Evolutionary conservation across 1,140 invertebrate genomes (phyloP), one percentile per base, ranked within the genome.

Genomic region (Caenorhabditis brenneri): DNA sequence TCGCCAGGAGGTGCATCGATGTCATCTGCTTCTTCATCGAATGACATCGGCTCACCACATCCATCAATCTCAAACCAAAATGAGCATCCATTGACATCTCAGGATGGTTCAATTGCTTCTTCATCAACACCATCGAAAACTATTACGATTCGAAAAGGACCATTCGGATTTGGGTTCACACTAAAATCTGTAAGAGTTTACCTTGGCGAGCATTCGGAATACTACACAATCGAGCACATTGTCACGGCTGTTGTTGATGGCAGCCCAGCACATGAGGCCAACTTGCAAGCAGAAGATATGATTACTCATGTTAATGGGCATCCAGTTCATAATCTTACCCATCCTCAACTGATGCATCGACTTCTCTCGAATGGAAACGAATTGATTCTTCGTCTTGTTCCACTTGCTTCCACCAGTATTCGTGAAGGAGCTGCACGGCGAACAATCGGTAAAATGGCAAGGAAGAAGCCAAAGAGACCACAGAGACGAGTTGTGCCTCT

Each of bases 141-240:
- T n/a, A 69, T 84, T 15, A 84, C 42, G 6, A 65, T 82, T 53
- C 84, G 86, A 31, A 89, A 90, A 80, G 90, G 90, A 7, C 51
- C 86, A 19, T 80, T 84, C 80, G 90, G 89, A 33, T 90, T 86
- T 80, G 90, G 89, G 22, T 90, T 90, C 74, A 90, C 89, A 12
- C 83, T 90, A 51, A 88, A 88, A 69, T 90, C 90, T n/a, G 89
- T 90, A 15, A 87, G 89, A 15, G 89, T 90, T 12, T 90, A 90
- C 79, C 79, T 90, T n/a, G 86, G 86, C 31, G 89, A 89, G 49
- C 80, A 86, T 19, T 88, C 86, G 16, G 89, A 90, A 49, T 91
- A 91, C 81, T 90, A 91, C 79, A 88, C 90, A 16, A 90, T 90
- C 48, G 89, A 90, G 65, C 90, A 90, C 74, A 91, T 90, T 49